Percentiles rank a stretch among this genome's conserved stretches.
These are phyloP conservation scores for Stegodyphus mimosarum DNA, from an alignment of 1,140 invertebrate species.

Conservation along the genomic window DNA sequence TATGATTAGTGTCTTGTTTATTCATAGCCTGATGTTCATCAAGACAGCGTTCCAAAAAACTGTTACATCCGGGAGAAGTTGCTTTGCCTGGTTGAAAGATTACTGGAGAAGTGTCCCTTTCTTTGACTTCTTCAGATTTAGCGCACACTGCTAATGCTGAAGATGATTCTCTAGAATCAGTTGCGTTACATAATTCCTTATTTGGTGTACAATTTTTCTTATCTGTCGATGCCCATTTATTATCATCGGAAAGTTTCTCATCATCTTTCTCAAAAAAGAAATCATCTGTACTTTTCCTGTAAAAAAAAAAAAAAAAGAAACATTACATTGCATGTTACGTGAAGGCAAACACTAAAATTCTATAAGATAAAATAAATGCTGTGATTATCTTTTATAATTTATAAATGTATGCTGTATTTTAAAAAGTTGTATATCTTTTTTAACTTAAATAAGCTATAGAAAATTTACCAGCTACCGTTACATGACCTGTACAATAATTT, in stretches of 20 bases:
- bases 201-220: background rate
- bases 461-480: too few species aligned
- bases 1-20: background rate
- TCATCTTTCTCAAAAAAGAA: constrained; percentile 46
- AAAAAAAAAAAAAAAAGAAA: background rate
- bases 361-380: too few species aligned
- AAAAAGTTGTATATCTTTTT: too few species aligned
- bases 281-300: constrained; percentile 40
- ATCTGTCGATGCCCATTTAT: background rate
- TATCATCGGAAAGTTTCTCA: constrained; percentile 23
- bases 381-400: too few species aligned
- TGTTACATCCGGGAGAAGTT: constrained; percentile 1
- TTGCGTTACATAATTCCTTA: background rate
- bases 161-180: background rate
- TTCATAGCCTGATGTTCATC: background rate
- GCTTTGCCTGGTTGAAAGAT: background rate
- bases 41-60: constrained; percentile 25
- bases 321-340: too few species aligned
- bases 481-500: too few species aligned
- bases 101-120: background rate
- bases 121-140: background rate
- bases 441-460: too few species aligned
- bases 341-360: too few species aligned
- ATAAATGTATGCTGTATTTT: too few species aligned
- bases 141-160: background rate